Conservation (phyloP, 2,113 vertebrate species). For the Perca schrenkii region DNA sequence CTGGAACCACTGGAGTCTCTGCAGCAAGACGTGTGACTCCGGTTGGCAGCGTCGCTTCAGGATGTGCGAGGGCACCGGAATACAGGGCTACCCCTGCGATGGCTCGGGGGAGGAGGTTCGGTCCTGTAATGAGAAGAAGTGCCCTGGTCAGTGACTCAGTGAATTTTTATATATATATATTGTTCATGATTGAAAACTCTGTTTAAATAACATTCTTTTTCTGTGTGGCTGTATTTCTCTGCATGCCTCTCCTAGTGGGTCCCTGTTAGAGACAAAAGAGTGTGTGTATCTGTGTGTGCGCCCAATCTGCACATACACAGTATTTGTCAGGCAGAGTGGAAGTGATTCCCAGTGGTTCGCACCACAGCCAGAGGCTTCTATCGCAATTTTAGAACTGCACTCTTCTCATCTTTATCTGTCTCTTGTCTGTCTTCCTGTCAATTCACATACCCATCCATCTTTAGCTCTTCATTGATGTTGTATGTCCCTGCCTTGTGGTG, state of each 20-base stretch:
- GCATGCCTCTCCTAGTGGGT: constrained; percentile 7
- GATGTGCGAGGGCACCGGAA: constrained; percentile 92
- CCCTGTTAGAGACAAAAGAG: neutral
- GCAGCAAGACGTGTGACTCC: constrained; percentile 97
- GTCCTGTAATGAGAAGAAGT: constrained; percentile 97
- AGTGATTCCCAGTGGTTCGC: constrained; percentile 38
- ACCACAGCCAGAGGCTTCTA: constrained; percentile 35
- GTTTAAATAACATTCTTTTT: neutral
- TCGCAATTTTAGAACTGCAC: constrained; percentile 13
- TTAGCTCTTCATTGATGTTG: constrained; percentile 38
- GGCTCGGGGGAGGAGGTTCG: constrained; percentile 96
- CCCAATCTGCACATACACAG: constrained; percentile 12
- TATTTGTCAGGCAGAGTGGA: constrained; percentile 31
- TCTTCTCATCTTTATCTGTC: constrained; percentile 36
- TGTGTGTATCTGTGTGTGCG: constrained; percentile 6
- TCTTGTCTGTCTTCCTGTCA: constrained; percentile 42
- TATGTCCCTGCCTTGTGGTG: constrained; percentile 14
- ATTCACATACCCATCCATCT: constrained; percentile 34
- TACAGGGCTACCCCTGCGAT: constrained; percentile 93
- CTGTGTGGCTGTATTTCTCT: constrained; percentile 26
- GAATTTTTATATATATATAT: too few species aligned
- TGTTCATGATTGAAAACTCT: too few species aligned
- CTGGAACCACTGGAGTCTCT: constrained; percentile 97
- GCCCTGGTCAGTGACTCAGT: constrained; percentile 88
- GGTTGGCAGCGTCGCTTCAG: constrained; percentile 97